These are phyloP conservation scores for Acrossocheilus wenchowensis DNA, from an alignment of 2,797 vertebrate species.

Conservation along the genomic window DNA sequence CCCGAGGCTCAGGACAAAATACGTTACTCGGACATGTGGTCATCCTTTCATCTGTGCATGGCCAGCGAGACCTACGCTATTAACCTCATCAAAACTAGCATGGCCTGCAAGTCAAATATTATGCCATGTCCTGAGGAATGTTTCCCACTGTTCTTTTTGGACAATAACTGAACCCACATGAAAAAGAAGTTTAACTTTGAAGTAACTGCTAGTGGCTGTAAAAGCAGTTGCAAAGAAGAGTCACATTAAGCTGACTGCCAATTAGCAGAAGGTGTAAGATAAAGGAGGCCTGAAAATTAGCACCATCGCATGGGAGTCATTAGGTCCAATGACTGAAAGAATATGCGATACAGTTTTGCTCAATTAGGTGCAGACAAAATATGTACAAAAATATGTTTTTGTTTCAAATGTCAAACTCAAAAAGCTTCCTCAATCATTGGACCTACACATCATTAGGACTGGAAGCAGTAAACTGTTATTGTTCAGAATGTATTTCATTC, in stretches of 20 bases:
- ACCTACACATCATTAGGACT: not conserved
- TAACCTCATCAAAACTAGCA: conserved; percentile 55
- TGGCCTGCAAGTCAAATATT: conserved; percentile 43
- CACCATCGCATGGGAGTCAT: conserved; percentile 32
- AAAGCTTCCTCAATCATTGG: not conserved
- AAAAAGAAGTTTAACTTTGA: conserved; percentile 39
- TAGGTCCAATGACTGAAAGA: conserved; percentile 7
- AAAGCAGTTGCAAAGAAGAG: conserved; percentile 15
- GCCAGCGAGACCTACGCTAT: conserved; percentile 49
- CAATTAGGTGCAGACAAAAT: not conserved
- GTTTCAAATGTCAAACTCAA: not conserved
- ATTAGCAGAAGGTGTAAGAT: conserved; percentile 38
- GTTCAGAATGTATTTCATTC: no score
- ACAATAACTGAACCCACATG: conserved; percentile 16
- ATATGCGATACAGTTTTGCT: not conserved
- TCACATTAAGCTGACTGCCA: conserved; percentile 31
- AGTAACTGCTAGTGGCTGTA: conserved; percentile 21
- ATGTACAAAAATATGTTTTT: not conserved
- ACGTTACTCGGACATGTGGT: conserved; percentile 36
- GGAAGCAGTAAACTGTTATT: not conserved
- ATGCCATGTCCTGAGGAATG: conserved; percentile 16
- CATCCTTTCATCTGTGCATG: conserved; percentile 60
- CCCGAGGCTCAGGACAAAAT: conserved; percentile 48
- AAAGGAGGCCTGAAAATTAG: conserved; percentile 34
- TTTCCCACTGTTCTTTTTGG: conserved; percentile 27